Evolutionary conservation across 2,797 vertebrate species (phyloP), one percentile per base, ranked within the genome.

Genomic region (Hyperoplus immaculatus): DNA sequence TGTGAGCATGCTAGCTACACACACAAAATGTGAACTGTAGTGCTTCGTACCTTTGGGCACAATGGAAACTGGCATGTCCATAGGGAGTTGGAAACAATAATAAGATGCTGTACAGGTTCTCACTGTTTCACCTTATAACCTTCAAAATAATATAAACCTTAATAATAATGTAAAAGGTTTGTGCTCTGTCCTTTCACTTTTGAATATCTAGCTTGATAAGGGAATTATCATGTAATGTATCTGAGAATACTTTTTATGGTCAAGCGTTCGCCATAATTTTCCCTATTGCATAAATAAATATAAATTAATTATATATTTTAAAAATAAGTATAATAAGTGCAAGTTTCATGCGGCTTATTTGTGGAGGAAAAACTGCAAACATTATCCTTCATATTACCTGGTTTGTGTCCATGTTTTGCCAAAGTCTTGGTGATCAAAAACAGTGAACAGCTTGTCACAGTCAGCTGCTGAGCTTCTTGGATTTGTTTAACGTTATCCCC

Each of bases 61-160:
- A 68, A 57, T 73, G 45, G 74, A 62, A 72, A 80, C 55, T 14
- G 0, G 18, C 41, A 45, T 72, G 78, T 87, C 82, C 58, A 45
- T 41, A 21, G 74, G 60, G 75, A 84, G 70, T 38, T 53, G 29
- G 56, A 29, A 68, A 62, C 69, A 69, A 45, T 80, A 82, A 87
- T 72, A 68, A 82, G 80, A 80, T 36, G 46, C 63, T 67, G 65
- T 59, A 46, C 42, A 54, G 80, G 76, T 85, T 76, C 71, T 84
- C 71, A 80, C 77, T 64, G 82, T 75, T 75, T 69, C 63, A 61
- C 64, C 56, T 61, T 58, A 12, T 75, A 72, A 89, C 78, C 83
- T 87, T 88, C 80, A 75, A 82, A 57, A 76, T 56, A 73, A 68
- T 39, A 7, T 43, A 69, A 72, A 89, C 78, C 83, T 87, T 88